phyloP scores from a whole-genome alignment of 2,113 vertebrate species.

The Cottus gobio region DNA sequence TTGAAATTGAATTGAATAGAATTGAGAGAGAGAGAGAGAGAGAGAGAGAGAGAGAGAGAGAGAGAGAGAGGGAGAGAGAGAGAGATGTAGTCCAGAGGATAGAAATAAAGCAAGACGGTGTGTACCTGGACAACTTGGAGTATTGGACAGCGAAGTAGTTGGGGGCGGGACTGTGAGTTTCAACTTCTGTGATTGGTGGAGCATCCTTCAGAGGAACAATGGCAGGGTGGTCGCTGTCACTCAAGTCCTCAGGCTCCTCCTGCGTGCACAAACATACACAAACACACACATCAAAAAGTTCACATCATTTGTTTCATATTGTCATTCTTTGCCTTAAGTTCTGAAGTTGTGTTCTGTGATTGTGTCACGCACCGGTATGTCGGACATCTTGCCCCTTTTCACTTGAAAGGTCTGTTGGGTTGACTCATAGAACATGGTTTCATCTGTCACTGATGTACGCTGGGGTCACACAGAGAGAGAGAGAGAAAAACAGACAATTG shows the following conservation, averaged over 20 bases:
- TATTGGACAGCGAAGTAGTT: slow-evolving; percentile 80
- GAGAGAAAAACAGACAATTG: background rate
- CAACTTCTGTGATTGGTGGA: slow-evolving; percentile 58
- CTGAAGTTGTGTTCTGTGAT: background rate
- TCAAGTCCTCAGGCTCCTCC: slow-evolving; percentile 83
- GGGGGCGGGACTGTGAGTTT: slow-evolving; percentile 46
- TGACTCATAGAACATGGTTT: slow-evolving; percentile 77
- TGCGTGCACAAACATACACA: slow-evolving; percentile 39
- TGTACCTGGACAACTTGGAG: slow-evolving; percentile 75
- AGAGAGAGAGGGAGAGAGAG: too few relatives aligned
- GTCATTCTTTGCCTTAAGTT: background rate
- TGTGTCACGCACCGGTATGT: slow-evolving; percentile 74
- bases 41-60: background rate
- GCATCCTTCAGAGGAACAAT: slow-evolving; percentile 82
- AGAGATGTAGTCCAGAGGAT: background rate
- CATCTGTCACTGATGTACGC: slow-evolving; percentile 69
- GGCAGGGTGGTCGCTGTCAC: slow-evolving; percentile 78
- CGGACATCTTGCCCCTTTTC: slow-evolving; percentile 74
- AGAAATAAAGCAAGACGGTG: background rate
- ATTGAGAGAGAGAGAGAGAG: background rate
- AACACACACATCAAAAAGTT: background rate
- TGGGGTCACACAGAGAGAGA: slow-evolving; percentile 36
- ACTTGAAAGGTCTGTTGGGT: slow-evolving; percentile 69
- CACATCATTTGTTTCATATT: background rate
- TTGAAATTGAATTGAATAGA: too few relatives aligned